Evolutionary conservation across 2,113 vertebrate species (phyloP).

Genomic region (Pholis gunnellus): DNA sequence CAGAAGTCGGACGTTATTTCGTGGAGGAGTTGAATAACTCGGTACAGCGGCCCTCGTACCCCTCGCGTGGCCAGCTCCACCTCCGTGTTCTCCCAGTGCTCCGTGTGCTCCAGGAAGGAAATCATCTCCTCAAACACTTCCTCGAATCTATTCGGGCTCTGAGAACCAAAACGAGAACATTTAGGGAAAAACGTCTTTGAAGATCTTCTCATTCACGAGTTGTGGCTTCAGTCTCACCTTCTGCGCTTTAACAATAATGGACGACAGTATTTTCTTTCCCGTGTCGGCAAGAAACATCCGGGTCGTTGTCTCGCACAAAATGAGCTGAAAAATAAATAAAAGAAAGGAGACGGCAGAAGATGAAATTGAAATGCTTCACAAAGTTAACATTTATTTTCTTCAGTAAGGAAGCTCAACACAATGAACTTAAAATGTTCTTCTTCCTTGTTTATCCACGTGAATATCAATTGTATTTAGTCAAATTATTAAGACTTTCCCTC

Average conservation of each 20-base stretch:
- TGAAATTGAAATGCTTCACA: background rate
- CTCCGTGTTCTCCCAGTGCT: conserved; percentile 94
- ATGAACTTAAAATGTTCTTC: too few species aligned
- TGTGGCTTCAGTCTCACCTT: conserved; percentile 85
- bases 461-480: background rate
- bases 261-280: conserved; percentile 94
- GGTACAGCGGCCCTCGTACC: conserved; percentile 75
- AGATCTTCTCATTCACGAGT: too few species aligned
- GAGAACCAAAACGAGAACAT: conserved; percentile 11
- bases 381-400: background rate
- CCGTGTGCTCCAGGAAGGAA: conserved; percentile 90
- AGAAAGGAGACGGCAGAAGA: background rate
- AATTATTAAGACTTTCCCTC: background rate
- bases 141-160: conserved; percentile 97
- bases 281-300: conserved; percentile 92
- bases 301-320: conserved; percentile 91
- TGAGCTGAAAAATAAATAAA: conserved; percentile 81
- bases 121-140: conserved; percentile 98
- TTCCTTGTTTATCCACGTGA: background rate
- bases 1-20: too few species aligned
- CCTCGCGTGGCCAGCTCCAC: conserved; percentile 92
- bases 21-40: background rate
- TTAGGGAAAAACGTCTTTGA: rapidly evolving
- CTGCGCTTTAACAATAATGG: conserved; percentile 91
- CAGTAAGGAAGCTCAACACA: background rate